Conservation (phyloP, 2,888 invertebrate genomes). For the Lycophotia porphyrea region DNA sequence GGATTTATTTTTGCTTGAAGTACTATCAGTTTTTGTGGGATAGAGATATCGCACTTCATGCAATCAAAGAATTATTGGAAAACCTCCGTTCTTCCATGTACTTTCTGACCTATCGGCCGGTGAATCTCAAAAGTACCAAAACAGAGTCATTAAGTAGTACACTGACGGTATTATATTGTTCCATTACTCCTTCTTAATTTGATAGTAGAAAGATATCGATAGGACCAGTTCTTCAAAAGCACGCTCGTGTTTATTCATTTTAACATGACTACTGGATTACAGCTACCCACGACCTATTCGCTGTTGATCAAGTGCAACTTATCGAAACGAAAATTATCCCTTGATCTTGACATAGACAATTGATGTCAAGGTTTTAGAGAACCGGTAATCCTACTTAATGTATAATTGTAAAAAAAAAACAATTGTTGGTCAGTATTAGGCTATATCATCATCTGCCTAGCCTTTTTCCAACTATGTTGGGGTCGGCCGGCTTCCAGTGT, state of each 20-base stretch:
- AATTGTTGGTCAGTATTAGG: no score
- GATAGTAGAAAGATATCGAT: neutral
- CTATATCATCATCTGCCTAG: no score
- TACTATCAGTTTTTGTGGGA: neutral
- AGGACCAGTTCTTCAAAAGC: neutral
- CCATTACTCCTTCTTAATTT: neutral
- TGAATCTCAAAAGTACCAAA: neutral
- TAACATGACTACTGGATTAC: neutral
- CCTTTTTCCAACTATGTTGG: no score
- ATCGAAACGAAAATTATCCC: neutral
- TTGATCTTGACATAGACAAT: constrained; percentile 16
- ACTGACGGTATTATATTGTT: neutral
- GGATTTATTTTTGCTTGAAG: neutral
- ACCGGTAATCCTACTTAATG: neutral
- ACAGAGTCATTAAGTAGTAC: neutral
- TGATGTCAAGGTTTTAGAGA: constrained; percentile 1
- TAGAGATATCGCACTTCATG: neutral
- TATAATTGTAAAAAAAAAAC: no score
- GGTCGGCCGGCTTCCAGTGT: no score
- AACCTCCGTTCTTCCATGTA: neutral
- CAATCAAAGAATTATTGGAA: neutral
- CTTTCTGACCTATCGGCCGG: neutral
- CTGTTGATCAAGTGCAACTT: constrained; percentile 2
- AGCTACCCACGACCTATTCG: neutral
- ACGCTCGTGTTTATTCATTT: neutral